These are phyloP conservation scores for Alauda arvensis DNA, from an alignment of 2,797 vertebrate genomes.

Conservation along the genomic window DNA sequence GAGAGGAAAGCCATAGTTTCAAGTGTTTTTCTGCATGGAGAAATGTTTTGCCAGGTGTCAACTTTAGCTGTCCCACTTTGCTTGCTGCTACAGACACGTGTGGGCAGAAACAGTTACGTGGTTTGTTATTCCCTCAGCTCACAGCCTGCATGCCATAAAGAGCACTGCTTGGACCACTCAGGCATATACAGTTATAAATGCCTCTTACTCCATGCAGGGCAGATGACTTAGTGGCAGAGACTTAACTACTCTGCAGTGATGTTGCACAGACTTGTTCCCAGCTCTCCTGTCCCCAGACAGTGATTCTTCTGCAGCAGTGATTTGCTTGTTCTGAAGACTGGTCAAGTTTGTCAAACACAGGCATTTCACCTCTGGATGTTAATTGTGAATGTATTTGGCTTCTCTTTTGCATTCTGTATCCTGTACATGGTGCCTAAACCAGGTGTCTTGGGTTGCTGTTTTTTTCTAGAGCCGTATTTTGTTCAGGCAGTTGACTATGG, in stretches of 20 bases:
- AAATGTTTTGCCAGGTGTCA: slow-evolving; percentile 37
- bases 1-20: slow-evolving; percentile 6
- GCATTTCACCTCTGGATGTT: background rate
- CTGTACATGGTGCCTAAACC: background rate
- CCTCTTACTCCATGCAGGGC: background rate
- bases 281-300: background rate
- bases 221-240: background rate
- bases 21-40: slow-evolving; percentile 13
- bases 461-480: slow-evolving; percentile 90
- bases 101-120: background rate
- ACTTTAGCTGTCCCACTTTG: slow-evolving; percentile 15
- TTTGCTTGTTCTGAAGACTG: background rate
- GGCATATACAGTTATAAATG: background rate
- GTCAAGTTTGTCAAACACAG: background rate
- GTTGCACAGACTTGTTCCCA: background rate
- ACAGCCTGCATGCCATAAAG: background rate
- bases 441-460: background rate
- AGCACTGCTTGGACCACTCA: background rate
- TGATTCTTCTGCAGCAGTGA: background rate
- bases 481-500: slow-evolving; percentile 94
- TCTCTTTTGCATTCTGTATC: background rate
- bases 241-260: background rate
- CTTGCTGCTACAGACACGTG: background rate
- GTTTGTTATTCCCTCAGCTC: background rate
- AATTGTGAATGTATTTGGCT: background rate